A percentile compares a stretch with the other conserved stretches of the same genome.
phyloP scores from a whole-genome alignment of 2,113 vertebrate genomes.

The Corynorhinus townsendii region DNA sequence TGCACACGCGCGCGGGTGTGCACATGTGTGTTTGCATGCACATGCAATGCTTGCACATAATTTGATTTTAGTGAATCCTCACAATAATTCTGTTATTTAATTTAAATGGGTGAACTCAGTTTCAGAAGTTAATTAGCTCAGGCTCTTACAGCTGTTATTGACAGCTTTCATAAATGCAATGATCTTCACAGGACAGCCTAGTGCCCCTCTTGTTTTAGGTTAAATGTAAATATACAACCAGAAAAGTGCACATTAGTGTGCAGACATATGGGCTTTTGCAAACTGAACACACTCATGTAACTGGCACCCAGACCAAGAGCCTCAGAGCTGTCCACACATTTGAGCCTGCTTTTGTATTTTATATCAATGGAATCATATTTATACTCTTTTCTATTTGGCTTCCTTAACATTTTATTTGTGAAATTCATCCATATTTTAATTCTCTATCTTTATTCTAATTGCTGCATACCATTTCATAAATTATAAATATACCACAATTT shows the following conservation, averaged over 20 bases:
- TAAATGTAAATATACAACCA: not conserved
- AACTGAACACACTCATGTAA: not conserved
- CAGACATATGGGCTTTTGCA: not conserved
- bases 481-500: not conserved
- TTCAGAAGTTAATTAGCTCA: not conserved
- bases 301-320: not conserved
- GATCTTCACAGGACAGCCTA: not conserved
- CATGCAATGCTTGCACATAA: not conserved
- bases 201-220: not conserved
- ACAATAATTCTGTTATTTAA: not conserved
- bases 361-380: not conserved
- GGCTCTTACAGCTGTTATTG: not conserved
- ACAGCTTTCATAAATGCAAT: not conserved
- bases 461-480: not conserved
- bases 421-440: not conserved
- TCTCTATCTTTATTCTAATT: not conserved
- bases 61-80: slow-evolving; percentile 18
- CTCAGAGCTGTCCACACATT: not conserved
- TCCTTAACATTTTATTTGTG: not conserved
- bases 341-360: not conserved
- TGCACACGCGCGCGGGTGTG: too few relatives aligned
- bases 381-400: not conserved
- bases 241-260: not conserved
- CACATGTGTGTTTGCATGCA: accelerated
- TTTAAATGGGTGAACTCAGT: not conserved